Evolutionary conservation across 1,140 invertebrate species (phyloP).

Genomic region (Formica exsecta): DNA sequence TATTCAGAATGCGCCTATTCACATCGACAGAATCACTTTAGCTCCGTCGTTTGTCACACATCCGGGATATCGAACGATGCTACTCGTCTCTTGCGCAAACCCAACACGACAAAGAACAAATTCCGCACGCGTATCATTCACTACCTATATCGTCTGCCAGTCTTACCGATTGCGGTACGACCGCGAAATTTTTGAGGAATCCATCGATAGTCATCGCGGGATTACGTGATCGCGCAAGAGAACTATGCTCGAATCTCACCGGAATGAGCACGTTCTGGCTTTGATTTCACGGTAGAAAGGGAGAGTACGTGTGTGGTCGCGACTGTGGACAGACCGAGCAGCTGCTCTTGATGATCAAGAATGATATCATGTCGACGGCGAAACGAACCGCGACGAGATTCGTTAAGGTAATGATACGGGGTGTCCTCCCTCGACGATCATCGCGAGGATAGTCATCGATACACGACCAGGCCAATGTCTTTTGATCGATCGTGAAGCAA

Average conservation of each 20-base stretch:
- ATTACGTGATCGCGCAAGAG: constrained; percentile 62
- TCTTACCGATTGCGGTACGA: background rate
- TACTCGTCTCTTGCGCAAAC: background rate
- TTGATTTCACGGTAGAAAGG: constrained; percentile 52
- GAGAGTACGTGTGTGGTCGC: constrained; percentile 68
- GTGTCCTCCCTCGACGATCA: constrained; percentile 8
- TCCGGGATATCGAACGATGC: constrained; percentile 2
- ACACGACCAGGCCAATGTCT: background rate
- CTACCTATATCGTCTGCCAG: no score
- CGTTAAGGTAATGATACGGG: constrained; percentile 3
- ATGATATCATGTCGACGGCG: constrained; percentile 35
- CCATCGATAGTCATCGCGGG: constrained; percentile 62
- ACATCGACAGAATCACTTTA: background rate
- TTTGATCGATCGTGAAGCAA: constrained; percentile 24
- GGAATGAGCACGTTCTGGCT: constrained; percentile 47
- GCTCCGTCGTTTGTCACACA: background rate
- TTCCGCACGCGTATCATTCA: constrained; percentile 7
- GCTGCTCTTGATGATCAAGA: background rate
- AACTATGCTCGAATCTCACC: constrained; percentile 55
- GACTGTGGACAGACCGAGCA: constrained; percentile 21
- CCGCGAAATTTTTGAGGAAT: constrained; percentile 62
- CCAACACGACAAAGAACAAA: background rate
- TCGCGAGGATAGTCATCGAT: constrained; percentile 3
- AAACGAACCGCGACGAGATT: constrained; percentile 50
- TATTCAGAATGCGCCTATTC: constrained; percentile 29